Conservation (phyloP, 2,888 invertebrate genomes). For the Tetropium fuscum region DNA sequence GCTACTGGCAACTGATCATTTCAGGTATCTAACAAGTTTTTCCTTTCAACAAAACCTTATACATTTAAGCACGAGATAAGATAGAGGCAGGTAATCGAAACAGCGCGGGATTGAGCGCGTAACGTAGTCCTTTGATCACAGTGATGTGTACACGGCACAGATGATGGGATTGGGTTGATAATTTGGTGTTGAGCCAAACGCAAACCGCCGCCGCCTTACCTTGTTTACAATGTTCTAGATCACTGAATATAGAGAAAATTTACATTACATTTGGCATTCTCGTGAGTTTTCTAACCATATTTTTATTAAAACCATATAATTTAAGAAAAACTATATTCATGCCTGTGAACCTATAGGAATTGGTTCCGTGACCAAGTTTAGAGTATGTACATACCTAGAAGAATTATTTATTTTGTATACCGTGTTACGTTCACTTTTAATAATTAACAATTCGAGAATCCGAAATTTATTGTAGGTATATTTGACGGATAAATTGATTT, state of each 20-base stretch:
- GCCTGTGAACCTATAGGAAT: too few relatives aligned
- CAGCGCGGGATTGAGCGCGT: constrained; percentile 50
- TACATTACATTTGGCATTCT: constrained; percentile 54
- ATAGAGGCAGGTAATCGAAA: constrained; percentile 61
- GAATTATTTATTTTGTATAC: too few relatives aligned
- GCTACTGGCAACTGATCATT: constrained; percentile 23
- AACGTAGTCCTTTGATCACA: constrained; percentile 59
- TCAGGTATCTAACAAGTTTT: constrained; percentile 20
- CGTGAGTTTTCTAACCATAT: constrained; percentile 35
- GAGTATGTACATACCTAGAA: too few relatives aligned
- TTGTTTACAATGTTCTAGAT: constrained; percentile 63
- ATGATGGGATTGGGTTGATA: constrained; percentile 62
- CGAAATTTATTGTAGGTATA: too few relatives aligned
- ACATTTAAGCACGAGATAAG: constrained; percentile 57
- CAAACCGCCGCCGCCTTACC: constrained; percentile 57
- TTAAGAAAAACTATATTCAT: constrained; percentile 40
- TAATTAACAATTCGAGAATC: too few relatives aligned
- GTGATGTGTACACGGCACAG: constrained; percentile 60
- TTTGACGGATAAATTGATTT: too few relatives aligned
- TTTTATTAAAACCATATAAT: constrained; percentile 26
- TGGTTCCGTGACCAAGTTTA: too few relatives aligned
- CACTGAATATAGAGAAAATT: constrained; percentile 58
- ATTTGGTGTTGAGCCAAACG: constrained; percentile 59
- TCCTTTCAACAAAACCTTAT: constrained; percentile 44
- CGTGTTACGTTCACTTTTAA: too few relatives aligned